Percentiles rank a stretch among this genome's conserved stretches.
Evolutionary conservation across 1,140 invertebrate genomes (phyloP).

Genomic region (Cotesia chilonis): DNA sequence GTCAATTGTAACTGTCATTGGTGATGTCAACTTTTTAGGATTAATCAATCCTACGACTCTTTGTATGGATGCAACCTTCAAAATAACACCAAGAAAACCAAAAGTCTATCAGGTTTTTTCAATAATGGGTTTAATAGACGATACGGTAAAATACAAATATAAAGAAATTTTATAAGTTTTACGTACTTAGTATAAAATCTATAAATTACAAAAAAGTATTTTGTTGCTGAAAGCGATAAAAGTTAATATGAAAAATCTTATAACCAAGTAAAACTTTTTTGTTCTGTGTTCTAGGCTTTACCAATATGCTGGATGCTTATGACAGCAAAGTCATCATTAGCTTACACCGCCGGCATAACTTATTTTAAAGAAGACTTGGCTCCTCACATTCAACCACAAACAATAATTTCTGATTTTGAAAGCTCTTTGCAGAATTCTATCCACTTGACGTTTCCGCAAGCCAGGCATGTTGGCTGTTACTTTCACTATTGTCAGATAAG

Average conservation of each 20-base stretch:
- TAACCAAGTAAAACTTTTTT: background rate
- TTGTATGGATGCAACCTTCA: background rate
- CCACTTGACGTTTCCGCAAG: background rate
- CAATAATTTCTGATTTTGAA: background rate
- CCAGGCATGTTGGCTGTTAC: background rate
- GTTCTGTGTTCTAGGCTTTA: background rate
- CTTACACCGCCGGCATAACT: background rate
- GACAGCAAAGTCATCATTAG: background rate
- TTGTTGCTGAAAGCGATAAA: too few species aligned
- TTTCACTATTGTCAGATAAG: background rate
- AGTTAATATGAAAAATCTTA: too few species aligned
- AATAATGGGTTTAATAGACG: background rate
- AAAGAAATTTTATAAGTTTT: background rate
- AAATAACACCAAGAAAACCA: background rate
- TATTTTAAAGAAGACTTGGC: background rate
- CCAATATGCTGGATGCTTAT: slow-evolving; percentile 4
- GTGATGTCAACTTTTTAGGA: background rate
- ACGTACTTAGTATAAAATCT: too few species aligned
- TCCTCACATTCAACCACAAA: background rate
- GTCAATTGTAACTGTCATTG: background rate
- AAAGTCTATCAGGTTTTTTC: background rate
- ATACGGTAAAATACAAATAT: background rate
- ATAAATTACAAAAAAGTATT: too few species aligned
- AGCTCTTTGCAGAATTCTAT: background rate
- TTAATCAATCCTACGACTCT: background rate